Base-by-base conservation (phyloP, 1,140 invertebrate species). In the Solenopsis fugax region DNA sequence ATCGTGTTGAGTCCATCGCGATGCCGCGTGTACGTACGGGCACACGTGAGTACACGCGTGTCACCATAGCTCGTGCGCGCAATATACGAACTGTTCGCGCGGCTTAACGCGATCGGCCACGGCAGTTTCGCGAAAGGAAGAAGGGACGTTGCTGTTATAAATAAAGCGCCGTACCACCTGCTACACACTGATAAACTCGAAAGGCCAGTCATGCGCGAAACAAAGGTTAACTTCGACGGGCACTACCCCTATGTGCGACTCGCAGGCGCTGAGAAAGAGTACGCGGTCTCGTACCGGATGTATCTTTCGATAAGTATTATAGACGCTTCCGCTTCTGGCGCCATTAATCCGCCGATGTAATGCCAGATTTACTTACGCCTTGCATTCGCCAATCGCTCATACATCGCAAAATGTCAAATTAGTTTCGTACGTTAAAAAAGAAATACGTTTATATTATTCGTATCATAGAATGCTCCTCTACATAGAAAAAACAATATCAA, bases 191-290 rank as follows among this genome's bases (percentile, higher is more conserved):
- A 93, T 93, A 93, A 93, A 92, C 90, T 87, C 89, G 81, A 84
- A 93, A 92, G 92, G 87, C 71, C 87, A 91, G 86, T 88, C 93
- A 93, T 93, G 93, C 92, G 92, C 73, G 87, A 93, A 93, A 93
- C 91, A 90, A 89, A 92, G 92, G 90, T 92, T 90, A 92, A 93
- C 92, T 90, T 92, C 90, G 87, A 91, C 91, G 90, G 82, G 76
- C 89, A 87, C 87, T 78, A 90, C 78, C 89, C 86, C 76, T 86
- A 41, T 84, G 34, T 84, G 75, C 54, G 45, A 78, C 62, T n/a
- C 52, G 58, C 58, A 29, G 29, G 29, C 56, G 88, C 71, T 21
- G 77, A 76, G 81, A 71, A 81, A 81, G 69, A 58, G 64, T 12
- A 34, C 21, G 41, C 77, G 48, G 48, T 50, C 60, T 76, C 78